A percentile compares a stretch with the other conserved stretches of the same genome.
Conservation (phyloP, 1,140 invertebrate species). For the Tetramorium alpestre region DNA sequence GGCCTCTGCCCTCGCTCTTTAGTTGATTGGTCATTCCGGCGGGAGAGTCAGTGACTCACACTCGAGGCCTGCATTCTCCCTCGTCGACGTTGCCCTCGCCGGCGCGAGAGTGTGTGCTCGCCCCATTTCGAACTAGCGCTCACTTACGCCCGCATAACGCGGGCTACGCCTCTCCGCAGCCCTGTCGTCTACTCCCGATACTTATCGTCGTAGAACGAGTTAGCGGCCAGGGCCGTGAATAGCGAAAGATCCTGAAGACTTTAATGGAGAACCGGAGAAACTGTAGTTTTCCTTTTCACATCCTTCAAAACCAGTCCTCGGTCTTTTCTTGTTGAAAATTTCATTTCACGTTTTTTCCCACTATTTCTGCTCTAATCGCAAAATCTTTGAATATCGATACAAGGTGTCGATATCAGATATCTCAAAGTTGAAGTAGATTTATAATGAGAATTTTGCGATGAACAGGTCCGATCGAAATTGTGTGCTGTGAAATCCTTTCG, state of each 20-base stretch:
- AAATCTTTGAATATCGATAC: background rate
- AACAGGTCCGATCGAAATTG: background rate
- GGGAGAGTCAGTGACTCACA: constrained; percentile 80
- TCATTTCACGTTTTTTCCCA: background rate
- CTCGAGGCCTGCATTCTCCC: constrained; percentile 75
- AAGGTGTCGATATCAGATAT: no score
- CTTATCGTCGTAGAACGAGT: constrained; percentile 65
- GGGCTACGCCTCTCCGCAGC: constrained; percentile 59
- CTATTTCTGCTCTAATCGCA: background rate
- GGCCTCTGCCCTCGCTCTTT: constrained; percentile 64
- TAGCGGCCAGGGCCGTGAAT: constrained; percentile 54
- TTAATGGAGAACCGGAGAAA: background rate
- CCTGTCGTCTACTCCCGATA: constrained; percentile 68
- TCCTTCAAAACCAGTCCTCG: background rate
- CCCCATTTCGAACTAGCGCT: constrained; percentile 77
- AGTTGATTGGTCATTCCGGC: constrained; percentile 82
- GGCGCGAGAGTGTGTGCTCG: constrained; percentile 61
- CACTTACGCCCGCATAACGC: constrained; percentile 81
- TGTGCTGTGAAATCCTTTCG: background rate
- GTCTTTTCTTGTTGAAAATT: background rate
- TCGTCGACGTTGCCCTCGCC: constrained; percentile 60
- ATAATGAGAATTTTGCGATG: background rate
- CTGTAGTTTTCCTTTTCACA: no score
- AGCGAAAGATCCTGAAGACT: background rate
- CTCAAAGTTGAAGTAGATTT: no score